Conservation (phyloP, 2,888 invertebrate species). For the Oasisia sp. region DNA sequence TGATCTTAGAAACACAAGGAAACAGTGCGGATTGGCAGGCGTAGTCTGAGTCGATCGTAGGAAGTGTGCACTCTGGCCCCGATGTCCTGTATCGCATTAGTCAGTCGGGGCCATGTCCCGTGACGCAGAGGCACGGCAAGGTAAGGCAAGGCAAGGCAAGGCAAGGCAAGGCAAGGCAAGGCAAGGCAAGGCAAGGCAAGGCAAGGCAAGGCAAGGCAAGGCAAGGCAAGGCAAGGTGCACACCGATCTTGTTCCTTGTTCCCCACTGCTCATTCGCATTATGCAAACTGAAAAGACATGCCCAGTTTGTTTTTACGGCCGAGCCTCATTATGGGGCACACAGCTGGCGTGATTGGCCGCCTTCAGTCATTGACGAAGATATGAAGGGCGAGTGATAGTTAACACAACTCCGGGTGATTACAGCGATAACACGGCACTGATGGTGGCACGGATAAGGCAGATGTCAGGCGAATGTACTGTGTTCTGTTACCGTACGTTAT, state of each 20-base stretch:
- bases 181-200: background rate
- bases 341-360: background rate
- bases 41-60: background rate
- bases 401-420: background rate
- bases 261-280: background rate
- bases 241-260: background rate
- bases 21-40: background rate
- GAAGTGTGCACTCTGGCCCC: background rate
- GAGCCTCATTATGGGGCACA: background rate
- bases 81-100: background rate
- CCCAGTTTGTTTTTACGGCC: background rate
- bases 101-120: background rate
- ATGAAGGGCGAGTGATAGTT: background rate
- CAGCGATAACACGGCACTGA: background rate
- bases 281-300: slow-evolving; percentile 11
- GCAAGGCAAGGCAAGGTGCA: background rate
- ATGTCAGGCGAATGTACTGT: background rate
- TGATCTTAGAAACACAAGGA: background rate
- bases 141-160: background rate
- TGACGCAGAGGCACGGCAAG: background rate
- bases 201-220: background rate
- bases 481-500: background rate
- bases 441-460: background rate
- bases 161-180: background rate
- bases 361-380: background rate